These are phyloP conservation scores for Ameiurus melas DNA, from an alignment of 2,113 vertebrate genomes.

Conservation along the genomic window DNA sequence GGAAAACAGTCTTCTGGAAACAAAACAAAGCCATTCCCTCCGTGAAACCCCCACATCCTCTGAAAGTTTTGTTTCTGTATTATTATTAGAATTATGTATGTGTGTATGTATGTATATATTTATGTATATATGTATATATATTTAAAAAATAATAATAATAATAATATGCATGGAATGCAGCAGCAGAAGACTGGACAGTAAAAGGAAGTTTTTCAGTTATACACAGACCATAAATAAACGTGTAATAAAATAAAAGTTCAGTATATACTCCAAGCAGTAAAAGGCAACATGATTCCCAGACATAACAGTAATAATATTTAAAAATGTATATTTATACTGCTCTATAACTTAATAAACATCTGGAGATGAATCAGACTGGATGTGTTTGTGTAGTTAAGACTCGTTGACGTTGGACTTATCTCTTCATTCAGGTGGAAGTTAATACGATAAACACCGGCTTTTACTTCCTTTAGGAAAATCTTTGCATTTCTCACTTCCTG, in stretches of 20 bases:
- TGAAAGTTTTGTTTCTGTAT: neutral
- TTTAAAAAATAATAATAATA: neutral
- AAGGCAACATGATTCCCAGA: neutral
- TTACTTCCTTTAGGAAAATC: constrained; percentile 24
- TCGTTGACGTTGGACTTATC: neutral
- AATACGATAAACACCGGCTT: neutral
- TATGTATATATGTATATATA: too few species aligned
- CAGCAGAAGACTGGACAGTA: neutral
- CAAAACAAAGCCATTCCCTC: neutral
- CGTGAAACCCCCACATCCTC: neutral
- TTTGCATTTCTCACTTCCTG: neutral
- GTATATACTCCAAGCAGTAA: neutral
- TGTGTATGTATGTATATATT: too few species aligned
- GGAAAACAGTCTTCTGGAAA: neutral
- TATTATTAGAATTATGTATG: too few species aligned
- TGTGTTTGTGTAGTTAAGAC: neutral
- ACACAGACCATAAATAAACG: neutral
- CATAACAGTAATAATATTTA: neutral
- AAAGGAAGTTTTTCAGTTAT: neutral
- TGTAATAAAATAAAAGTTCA: neutral
- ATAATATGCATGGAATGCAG: neutral
- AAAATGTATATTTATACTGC: neutral
- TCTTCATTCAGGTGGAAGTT: constrained; percentile 20
- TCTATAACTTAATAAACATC: neutral
- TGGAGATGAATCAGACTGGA: neutral